Evolutionary conservation across 2,888 invertebrate species (phyloP), one percentile per base, ranked within the genome.

Genomic region (Folsomia candida): DNA sequence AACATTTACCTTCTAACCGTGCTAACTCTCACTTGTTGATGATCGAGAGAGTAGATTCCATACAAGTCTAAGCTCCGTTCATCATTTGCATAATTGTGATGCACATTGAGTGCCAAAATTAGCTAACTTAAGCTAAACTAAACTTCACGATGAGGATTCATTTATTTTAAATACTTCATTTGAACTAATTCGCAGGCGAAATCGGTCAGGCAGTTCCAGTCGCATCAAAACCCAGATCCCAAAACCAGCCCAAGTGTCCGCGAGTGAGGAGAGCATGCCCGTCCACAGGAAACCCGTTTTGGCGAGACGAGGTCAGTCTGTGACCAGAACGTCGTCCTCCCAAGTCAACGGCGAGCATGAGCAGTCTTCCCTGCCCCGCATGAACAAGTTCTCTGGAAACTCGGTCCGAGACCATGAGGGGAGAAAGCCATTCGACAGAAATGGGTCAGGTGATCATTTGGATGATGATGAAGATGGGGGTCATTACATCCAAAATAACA

Each of bases 281-380:
- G 61, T 74, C 2, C 74, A 76, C 58, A 63, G 71, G 27, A 76
- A 74, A 66, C 74, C 74, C 57, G 74, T 74, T 2, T 47, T 74
- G 51, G 76, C 76, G 51, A 67, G 74, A 28, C 22, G 74, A 37
- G 64, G 69, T 68, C 67, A 70, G 54, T 69, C 72, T 14, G 9
- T 70, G 51, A 63, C 67, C 28, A 65, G 73, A 29, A n/a, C 20
- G 20, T 4, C 4, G 20, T 22, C 54, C 6, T 22, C 54, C 22
- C 54, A 18, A 22, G 4, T 54, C 6, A 6, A 54, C 6, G 20
- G n/a, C 22, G n/a, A n/a, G n/a, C n/a, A n/a, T n/a, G n/a, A n/a
- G n/a, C n/a, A n/a, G n/a, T n/a, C n/a, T n/a, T 22, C 54, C n/a
- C 22, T 20, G 6, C 22, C 20, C 20, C 18, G 20, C 6, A 54